A percentile compares a stretch with the other conserved stretches of the same genome.
Evolutionary conservation across 30 jellyfish, hydroid and myxozoan species (phyloP).

Genomic region (Aurelia aurita complex sp. Pacific): DNA sequence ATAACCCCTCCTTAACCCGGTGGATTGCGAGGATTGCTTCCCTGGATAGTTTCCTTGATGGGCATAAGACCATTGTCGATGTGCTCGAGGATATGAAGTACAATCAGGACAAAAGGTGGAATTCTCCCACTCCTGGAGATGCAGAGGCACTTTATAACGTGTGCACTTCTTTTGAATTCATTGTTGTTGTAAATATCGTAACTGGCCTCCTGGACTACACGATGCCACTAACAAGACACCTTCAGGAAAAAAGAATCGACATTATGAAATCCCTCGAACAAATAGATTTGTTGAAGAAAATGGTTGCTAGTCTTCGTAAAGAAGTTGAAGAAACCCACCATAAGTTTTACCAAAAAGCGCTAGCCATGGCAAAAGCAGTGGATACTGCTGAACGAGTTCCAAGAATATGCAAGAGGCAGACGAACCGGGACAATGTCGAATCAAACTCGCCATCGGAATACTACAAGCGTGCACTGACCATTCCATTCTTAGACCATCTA

Average conservation of each 20-base stretch:
- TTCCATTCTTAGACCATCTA: constrained; percentile 7
- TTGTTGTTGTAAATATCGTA: constrained; percentile 10
- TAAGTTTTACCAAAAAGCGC: constrained; percentile 6
- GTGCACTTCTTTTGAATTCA: constrained; percentile 30
- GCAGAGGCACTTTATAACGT: constrained; percentile 15
- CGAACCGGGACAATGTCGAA: not conserved
- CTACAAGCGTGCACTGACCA: constrained; percentile 5
- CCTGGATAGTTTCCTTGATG: not conserved
- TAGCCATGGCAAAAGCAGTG: constrained; percentile 25
- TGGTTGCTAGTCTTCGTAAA: not conserved
- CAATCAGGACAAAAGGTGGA: constrained; percentile 25
- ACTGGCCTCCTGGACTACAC: constrained; percentile 33
- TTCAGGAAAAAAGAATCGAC: constrained; percentile 12
- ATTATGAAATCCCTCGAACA: not conserved
- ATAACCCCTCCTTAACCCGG: constrained; percentile 14
- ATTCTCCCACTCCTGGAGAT: constrained; percentile 36
- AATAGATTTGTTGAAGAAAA: not conserved
- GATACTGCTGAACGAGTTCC: constrained; percentile 13
- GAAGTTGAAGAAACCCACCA: constrained; percentile 9
- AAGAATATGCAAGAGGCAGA: constrained; percentile 8
- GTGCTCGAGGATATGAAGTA: not conserved
- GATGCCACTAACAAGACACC: constrained; percentile 18
- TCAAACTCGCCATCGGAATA: not conserved
- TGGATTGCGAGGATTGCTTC: constrained; percentile 33
- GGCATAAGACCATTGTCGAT: too few species aligned